Evolutionary conservation across 2,888 invertebrate genomes (phyloP), one percentile per base, ranked within the genome.

Genomic region (Miltochrista miniata): DNA sequence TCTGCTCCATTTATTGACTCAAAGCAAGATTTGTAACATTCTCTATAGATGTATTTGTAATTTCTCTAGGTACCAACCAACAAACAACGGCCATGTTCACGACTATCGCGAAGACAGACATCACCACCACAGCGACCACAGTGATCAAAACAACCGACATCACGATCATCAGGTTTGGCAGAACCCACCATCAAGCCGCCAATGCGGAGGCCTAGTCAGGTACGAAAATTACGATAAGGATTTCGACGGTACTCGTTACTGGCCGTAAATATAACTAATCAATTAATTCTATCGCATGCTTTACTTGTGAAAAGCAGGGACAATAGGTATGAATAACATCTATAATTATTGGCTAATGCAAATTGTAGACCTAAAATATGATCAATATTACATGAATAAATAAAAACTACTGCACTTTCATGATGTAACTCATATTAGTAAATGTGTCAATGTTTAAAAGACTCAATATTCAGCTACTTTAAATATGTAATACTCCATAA

Each of bases 141-240:
- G 18, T 10, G 11, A 38, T 11, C 38, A 18, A 11, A 15, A 11
- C 5, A n/a, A 18, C 8, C 18, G 18, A 15, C 80, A 79, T 59
- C 43, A 44, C 15, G 40, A 34, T 18, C 31, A 45, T 12, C 41
- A 43, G 14, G 24, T 81, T 61, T 76, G 85, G 79, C 85, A 87
- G 65, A 84, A 85, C 56, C 54, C 84, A 18, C 85, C 86, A 0
- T 86, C 87, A 74, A 84, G 78, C 66, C 73, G 89, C 10, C 89
- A 90, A 54, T 89, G 89, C 56, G 76, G 90, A 35, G 90, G 89
- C 31, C 79, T 90, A 56, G 90, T 91, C 83, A 91, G 91, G 91
- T 91, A 90, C 70, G 30, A 45, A 14, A 34, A 14, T 0, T 35
- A 60, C 9, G 46, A 76, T 51, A 61, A 65, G 45, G 79, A 78